Evolutionary conservation across 2,888 invertebrate species (phyloP), one percentile per base, ranked within the genome.

Genomic region (Agrenia bidenticulata): DNA sequence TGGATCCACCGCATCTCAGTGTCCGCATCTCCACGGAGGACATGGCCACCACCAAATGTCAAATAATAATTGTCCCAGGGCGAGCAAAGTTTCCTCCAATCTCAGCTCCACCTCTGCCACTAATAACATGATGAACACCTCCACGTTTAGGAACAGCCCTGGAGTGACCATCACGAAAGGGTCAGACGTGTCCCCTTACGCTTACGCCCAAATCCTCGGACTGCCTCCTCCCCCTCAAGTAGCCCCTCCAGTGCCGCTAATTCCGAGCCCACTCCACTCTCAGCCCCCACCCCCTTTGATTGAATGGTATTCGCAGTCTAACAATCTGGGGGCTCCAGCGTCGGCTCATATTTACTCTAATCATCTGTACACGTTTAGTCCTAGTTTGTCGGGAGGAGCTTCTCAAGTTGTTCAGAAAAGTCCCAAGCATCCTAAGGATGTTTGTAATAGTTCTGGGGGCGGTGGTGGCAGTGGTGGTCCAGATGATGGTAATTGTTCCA

Each of bases 181-280:
- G 5, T 73, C 76, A 13, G 76, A 76, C 62, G 76, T 76, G 45
- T 74, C 74, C 17, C 76, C 76, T 0, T 76, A 76, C 64, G 76
- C 76, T 45, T 76, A 76, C 53, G 74, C 76, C 41, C 74, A 74
- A 54, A 71, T 76, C 37, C 62, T 73, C 21, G 56, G 65, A 15
- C 72, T 71, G 50, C 26, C 61, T 17, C 58, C 62, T 19, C 66
- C 64, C 26, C 60, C 63, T 39, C 19, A 5, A 15, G n/a, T 15
- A 5, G 64, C 69, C 26, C 69, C 69, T 42, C 72, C 67, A 19
- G 55, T 67, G 4, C 32, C 32, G 32, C 32, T 32, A 32, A 32
- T 32, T 11, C 32, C 32, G 5, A 32, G 32, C 11, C 32, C 32
- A 32, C 32, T 7, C 32, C 32, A 32, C 5, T 11, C 4, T 4